Evolutionary conservation across 2,888 invertebrate genomes (phyloP).

Genomic region (Harpalus rubripes): DNA sequence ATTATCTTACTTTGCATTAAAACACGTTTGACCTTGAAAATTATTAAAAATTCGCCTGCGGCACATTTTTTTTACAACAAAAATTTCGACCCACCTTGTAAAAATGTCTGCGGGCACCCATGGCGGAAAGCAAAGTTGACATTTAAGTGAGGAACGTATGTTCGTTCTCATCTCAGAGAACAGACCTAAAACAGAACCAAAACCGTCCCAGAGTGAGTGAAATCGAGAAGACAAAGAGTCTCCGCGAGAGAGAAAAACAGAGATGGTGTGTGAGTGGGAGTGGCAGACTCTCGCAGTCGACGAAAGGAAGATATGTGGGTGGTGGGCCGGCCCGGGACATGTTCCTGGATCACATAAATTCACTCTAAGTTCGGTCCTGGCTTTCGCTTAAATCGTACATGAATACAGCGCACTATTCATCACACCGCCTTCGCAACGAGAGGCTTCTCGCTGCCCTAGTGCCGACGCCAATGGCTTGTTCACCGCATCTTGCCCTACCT

Average conservation of each 20-base stretch:
- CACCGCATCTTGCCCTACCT: neutral
- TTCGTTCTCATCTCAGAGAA: constrained; percentile 9
- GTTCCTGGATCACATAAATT: constrained; percentile 65
- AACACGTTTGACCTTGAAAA: too few species aligned
- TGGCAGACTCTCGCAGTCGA: constrained; percentile 52
- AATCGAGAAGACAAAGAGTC: constrained; percentile 31
- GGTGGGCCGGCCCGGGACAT: constrained; percentile 61
- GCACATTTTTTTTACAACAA: too few species aligned
- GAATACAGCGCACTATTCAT: constrained; percentile 63
- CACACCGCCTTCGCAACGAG: constrained; percentile 37
- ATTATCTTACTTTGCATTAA: too few species aligned
- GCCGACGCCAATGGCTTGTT: constrained; percentile 2
- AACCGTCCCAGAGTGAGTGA: neutral
- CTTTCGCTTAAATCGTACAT: constrained; percentile 58
- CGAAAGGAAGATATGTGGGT: constrained; percentile 65
- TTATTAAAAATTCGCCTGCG: too few species aligned
- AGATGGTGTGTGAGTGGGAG: constrained; percentile 58
- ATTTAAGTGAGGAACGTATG: constrained; percentile 20
- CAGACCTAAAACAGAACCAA: neutral
- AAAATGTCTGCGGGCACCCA: too few species aligned
- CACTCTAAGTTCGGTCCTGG: constrained; percentile 64
- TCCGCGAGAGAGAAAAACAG: constrained; percentile 29
- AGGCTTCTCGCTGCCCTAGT: constrained; percentile 33
- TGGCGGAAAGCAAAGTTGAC: neutral
- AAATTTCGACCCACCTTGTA: too few species aligned